Conservation (phyloP, 37 sponge, comb jelly and placozoan genomes). For the Halisarca cf. caerulea region DNA sequence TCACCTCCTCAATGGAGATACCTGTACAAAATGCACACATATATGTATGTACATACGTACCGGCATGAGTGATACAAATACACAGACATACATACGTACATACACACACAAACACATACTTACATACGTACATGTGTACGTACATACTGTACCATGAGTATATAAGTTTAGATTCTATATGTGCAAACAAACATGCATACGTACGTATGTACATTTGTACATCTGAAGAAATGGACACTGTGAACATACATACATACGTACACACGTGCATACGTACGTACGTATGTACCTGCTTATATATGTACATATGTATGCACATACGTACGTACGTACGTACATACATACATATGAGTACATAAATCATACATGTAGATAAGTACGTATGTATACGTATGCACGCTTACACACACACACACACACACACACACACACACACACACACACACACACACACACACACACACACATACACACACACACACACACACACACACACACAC, state of each 20-base stretch:
- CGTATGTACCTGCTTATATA: too few species aligned
- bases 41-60: background rate
- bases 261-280: background rate
- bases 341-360: too few species aligned
- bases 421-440: too few species aligned
- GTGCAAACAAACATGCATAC: too few species aligned
- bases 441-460: slow-evolving; percentile 14
- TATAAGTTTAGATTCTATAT: too few species aligned
- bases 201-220: too few species aligned
- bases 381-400: background rate
- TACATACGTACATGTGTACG: too few species aligned
- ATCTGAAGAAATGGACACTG: background rate
- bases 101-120: too few species aligned
- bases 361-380: too few species aligned
- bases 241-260: background rate
- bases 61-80: background rate
- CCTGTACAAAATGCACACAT: slow-evolving; percentile 1
- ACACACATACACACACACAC: slow-evolving; percentile 27
- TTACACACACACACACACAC: too few species aligned
- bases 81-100: background rate
- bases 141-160: too few species aligned
- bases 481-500: background rate
- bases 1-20: slow-evolving; percentile 61
- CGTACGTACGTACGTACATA: background rate
- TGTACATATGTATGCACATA: too few species aligned